phyloP scores from a whole-genome alignment of 2,113 vertebrate species.

The Pterophyllum scalare region DNA sequence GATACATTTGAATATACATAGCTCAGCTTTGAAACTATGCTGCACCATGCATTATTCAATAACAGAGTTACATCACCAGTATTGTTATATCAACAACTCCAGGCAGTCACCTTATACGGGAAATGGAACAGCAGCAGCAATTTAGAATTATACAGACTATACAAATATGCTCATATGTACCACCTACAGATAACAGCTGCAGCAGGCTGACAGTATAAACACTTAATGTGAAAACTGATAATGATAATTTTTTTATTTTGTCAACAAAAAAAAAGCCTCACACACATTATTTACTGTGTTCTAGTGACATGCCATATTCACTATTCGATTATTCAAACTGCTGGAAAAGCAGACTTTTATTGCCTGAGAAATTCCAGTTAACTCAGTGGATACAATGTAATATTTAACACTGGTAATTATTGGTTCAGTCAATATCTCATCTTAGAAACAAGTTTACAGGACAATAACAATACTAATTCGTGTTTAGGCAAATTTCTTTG shows the following conservation, averaged over 20 bases:
- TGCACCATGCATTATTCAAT: background rate
- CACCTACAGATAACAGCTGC: background rate
- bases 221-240: background rate
- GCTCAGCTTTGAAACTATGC: conserved; percentile 3
- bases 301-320: background rate
- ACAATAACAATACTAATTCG: background rate
- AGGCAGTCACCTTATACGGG: background rate
- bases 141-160: background rate
- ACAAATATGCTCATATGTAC: background rate
- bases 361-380: background rate
- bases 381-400: background rate
- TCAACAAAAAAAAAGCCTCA: background rate
- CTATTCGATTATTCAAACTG: background rate
- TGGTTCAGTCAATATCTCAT: background rate
- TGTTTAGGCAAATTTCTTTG: background rate
- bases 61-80: background rate
- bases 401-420: background rate
- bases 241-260: too few species aligned
- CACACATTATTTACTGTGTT: background rate
- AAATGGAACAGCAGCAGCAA: background rate
- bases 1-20: background rate
- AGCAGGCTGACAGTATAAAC: background rate
- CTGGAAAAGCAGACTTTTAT: background rate
- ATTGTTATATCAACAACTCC: background rate
- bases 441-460: background rate